Percentiles rank a stretch among this genome's conserved stretches.
phyloP scores from a whole-genome alignment of 2,888 invertebrate species.

The Lomographa bimaculata region DNA sequence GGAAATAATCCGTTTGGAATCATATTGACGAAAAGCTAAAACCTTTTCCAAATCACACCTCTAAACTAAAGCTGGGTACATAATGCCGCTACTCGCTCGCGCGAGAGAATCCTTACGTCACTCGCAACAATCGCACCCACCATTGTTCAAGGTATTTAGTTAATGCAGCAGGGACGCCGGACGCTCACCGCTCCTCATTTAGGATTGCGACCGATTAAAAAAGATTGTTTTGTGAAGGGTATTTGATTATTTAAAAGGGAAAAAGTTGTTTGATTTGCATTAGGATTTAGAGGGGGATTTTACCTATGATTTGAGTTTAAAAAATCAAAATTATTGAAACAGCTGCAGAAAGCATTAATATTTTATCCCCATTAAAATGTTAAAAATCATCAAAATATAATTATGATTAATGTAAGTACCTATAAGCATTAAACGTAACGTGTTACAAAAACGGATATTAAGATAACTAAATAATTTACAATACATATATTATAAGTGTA shows the following conservation, averaged over 20 bases:
- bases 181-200: constrained; percentile 41
- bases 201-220: constrained; percentile 56
- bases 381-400: too few relatives aligned
- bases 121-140: constrained; percentile 32
- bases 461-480: too few relatives aligned
- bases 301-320: constrained; percentile 18
- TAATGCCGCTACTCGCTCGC: constrained; percentile 48
- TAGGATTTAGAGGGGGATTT: constrained; percentile 20
- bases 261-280: constrained; percentile 31
- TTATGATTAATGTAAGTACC: too few relatives aligned
- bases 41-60: constrained; percentile 26
- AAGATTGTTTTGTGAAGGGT: constrained; percentile 47
- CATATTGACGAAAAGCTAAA: too few relatives aligned
- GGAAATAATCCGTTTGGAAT: too few relatives aligned
- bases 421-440: too few relatives aligned
- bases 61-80: constrained; percentile 42
- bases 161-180: constrained; percentile 50
- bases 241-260: constrained; percentile 30
- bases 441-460: too few relatives aligned
- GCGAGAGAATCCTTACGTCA: constrained; percentile 57
- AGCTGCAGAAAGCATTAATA: too few relatives aligned
- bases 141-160: constrained; percentile 59
- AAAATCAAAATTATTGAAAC: constrained; percentile 1
- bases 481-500: too few relatives aligned
- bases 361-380: too few relatives aligned